Evolutionary conservation across 2,888 invertebrate species (phyloP), one percentile per base, ranked within the genome.

Genomic region (Polyploca ridens): DNA sequence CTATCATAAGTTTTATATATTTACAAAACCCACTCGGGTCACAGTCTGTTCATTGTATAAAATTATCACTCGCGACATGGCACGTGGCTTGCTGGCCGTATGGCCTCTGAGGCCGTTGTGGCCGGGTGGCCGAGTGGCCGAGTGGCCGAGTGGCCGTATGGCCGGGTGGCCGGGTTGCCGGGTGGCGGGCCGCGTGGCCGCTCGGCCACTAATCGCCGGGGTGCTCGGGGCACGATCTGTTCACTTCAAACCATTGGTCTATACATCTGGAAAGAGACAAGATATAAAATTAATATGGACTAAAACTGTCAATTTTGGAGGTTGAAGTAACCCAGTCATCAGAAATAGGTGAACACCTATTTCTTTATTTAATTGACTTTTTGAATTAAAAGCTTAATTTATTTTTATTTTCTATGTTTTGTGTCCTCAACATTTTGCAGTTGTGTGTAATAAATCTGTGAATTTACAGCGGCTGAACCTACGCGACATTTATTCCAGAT

Each of bases 221-320:
- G 95, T 99, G 99, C 94, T 99, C 99, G 64, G 99, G 99, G 95
- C 99, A 99, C 86, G 98, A 98, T 93, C 99, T 97, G 95, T 99
- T 99, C 90, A 99, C 98, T 94, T 99, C 98, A 95, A 99, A 99
- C 99, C 99, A 99, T 94, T 97, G 97, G 95, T 99, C 99, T 95
- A 99, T 99, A 95, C 99, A 99, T 92, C 99, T 99, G 95, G 62
- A 97, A 96, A 69, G 64, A 76, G 69, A 81, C 16, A 62, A 75
- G 74, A 70, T 75, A 69, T 71, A 63, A 63, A 58, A 38, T 11
- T 62, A 67, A 68, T 65, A 66, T 73, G 69, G 70, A 71, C 13
- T 8, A 3, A 41, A 13, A 41, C 13, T 41, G 13, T 0, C 5
- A 41, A 13, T 11, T 41, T 0, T 13, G 4, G 13, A 41, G 41